These are phyloP conservation scores for Hypomecis punctinalis DNA, from an alignment of 2,888 invertebrate species.

Conservation along the genomic window DNA sequence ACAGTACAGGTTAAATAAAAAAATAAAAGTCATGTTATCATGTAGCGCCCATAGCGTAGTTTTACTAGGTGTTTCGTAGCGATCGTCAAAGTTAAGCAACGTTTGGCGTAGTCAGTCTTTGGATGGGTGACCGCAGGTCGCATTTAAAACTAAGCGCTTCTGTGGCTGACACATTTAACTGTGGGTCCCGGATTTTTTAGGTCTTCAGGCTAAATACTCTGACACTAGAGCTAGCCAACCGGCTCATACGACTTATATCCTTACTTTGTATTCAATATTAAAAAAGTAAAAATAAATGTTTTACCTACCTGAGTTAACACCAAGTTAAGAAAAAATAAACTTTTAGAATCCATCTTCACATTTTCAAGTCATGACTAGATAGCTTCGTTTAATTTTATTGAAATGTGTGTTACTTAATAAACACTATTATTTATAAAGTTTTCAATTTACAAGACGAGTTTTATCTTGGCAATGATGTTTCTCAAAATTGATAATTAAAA, in stretches of 20 bases:
- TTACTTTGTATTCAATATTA: not conserved
- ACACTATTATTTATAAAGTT: constrained; percentile 16
- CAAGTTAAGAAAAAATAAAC: not conserved
- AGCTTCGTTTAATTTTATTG: not conserved
- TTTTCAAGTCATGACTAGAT: not conserved
- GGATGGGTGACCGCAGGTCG: no score
- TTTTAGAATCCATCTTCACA: constrained; percentile 5
- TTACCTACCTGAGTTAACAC: constrained; percentile 5
- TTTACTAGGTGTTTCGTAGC: no score
- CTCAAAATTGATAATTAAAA: not conserved
- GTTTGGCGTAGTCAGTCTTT: no score
- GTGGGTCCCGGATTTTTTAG: no score
- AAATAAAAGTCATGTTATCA: no score
- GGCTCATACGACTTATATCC: not conserved
- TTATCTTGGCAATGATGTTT: constrained; percentile 20
- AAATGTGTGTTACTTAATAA: constrained; percentile 3
- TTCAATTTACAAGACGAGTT: constrained; percentile 11
- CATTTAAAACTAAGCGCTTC: no score
- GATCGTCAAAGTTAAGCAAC: no score
- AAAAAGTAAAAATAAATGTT: not conserved
- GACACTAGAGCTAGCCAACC: no score
- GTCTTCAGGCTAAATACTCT: no score
- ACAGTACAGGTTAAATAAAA: no score
- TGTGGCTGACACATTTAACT: no score
- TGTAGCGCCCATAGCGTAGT: no score